A percentile compares a stretch with the other conserved stretches of the same genome.
Conservation (phyloP, 1,140 invertebrate genomes). For the Drosophila lacteicornis region DNA sequence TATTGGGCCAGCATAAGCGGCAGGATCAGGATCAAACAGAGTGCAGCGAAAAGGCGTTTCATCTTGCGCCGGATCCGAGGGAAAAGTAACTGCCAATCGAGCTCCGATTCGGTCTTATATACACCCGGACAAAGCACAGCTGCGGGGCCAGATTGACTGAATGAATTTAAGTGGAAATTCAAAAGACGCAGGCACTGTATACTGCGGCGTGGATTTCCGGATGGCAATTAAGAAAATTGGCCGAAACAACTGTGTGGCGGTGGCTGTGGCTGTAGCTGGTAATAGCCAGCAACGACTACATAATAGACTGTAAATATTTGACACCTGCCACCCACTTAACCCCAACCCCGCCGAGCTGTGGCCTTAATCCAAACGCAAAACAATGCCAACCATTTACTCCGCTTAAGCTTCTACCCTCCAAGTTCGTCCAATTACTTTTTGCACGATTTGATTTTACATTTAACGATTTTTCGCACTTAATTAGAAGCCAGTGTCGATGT, state of each 20-base stretch:
- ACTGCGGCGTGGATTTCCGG: constrained; percentile 32
- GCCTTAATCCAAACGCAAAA: constrained; percentile 74
- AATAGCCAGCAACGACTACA: constrained; percentile 48
- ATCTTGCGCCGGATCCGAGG: constrained; percentile 16
- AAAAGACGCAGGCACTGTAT: background rate
- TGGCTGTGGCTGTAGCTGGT: constrained; percentile 1
- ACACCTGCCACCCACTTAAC: constrained; percentile 54
- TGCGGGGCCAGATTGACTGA: constrained; percentile 20
- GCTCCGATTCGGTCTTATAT: constrained; percentile 30
- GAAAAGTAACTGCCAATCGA: constrained; percentile 34
- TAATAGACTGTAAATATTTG: constrained; percentile 80
- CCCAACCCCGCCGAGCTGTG: constrained; percentile 48
- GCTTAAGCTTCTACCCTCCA: constrained; percentile 57
- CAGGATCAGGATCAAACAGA: constrained; percentile 37
- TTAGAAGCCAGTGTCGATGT: constrained; percentile 83
- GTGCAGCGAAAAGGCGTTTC: constrained; percentile 21
- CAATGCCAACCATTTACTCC: constrained; percentile 62
- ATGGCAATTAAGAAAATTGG: constrained; percentile 76
- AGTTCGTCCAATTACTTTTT: constrained; percentile 78
- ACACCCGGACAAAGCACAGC: constrained; percentile 27
- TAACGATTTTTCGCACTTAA: constrained; percentile 85
- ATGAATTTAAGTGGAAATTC: constrained; percentile 31
- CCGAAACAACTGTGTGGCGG: constrained; percentile 29
- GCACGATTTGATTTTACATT: constrained; percentile 85
- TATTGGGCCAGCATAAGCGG: constrained; percentile 16